phyloP scores from a whole-genome alignment of 2,113 vertebrate species.

The Dicaeum eximium region DNA sequence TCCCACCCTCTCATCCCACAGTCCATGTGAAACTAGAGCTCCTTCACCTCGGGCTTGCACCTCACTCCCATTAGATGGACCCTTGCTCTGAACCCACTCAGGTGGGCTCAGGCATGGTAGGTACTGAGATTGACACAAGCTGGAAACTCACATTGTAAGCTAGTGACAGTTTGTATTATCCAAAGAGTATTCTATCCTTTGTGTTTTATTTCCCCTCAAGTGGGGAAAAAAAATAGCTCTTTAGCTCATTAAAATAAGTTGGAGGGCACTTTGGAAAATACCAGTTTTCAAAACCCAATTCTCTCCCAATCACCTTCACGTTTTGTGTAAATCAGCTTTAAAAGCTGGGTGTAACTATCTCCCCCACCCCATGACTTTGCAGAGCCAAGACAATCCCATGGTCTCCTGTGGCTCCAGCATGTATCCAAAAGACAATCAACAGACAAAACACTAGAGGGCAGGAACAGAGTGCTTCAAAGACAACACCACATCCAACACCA shows the following conservation, averaged over 20 bases:
- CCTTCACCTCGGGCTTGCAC: rapidly evolving
- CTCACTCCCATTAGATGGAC: neutral
- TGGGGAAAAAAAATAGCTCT: neutral
- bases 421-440: neutral
- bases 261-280: neutral
- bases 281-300: neutral
- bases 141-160: neutral
- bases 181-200: neutral
- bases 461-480: neutral
- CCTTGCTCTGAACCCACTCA: neutral
- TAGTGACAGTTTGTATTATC: neutral
- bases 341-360: neutral
- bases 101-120: neutral
- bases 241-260: neutral
- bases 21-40: neutral
- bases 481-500: neutral
- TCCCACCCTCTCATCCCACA: neutral
- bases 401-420: neutral
- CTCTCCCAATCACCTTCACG: neutral
- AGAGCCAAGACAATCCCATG: neutral
- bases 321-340: neutral
- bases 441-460: neutral
- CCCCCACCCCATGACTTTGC: neutral
- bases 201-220: neutral
- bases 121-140: neutral